Evolutionary conservation across 37 sponge, comb jelly and placozoan genomes (phyloP), one percentile per base, ranked within the genome.

Genomic region (Bolinopsis microptera): DNA sequence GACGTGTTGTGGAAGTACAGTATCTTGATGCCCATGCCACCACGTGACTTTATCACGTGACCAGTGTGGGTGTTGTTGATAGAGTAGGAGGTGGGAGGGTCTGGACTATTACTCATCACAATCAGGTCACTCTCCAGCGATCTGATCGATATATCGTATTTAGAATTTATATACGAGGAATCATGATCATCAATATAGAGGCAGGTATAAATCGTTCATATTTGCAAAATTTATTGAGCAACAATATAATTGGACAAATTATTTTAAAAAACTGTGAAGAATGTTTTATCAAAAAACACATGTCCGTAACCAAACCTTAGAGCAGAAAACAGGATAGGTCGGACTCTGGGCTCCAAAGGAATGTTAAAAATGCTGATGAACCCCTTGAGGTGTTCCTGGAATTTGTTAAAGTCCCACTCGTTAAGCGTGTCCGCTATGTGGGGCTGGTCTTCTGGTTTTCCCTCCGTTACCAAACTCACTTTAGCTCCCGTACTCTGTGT

Each of bases 11-110:
- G 90, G 90, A 41, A 41, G 61, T 39, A 86, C 26, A 40, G 41
- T 18, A 86, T 16, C 30, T 38, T 39, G 61, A 41, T 41, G 2
- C 90, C 90, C 48, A 34, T 9, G 61, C 90, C 90, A 41, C 90
- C 90, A 38, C 90, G 90, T 86, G 90, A 86, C 18, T 38, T 24
- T 2, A 34, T 86, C 61, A 86, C 90, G 61, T 86, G 90, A 86
- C 90, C 90, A n/a, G 36, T 21, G 0, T 22, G 61, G 0, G 90
- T 36, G 30, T 24, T 38, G 90, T 86, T 86, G 90, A 86, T 40
- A 3, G 90, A 36, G 61, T 86, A 40, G 23, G 31, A 30, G 16
- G 90, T 86, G 48, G 36, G 41, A 38, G 27, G 13, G 61, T 18
- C 24, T 28, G 26, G 0, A 3, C 41, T 48, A 1, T 36, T 36